Evolutionary conservation across 2,113 vertebrate genomes (phyloP).

Genomic region (Paratilapia polleni): DNA sequence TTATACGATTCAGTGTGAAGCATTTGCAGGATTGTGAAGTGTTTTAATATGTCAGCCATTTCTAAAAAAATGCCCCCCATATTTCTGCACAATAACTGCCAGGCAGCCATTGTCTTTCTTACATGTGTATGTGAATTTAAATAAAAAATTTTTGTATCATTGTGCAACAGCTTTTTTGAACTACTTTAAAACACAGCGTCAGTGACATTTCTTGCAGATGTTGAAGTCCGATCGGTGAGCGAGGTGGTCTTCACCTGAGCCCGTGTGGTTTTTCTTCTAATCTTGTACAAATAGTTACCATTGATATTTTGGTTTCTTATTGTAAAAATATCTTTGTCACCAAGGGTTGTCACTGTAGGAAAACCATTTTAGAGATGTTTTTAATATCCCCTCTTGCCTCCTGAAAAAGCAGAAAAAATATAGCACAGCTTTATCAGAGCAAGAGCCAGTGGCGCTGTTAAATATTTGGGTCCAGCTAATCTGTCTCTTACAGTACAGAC

Average conservation of each 20-base stretch:
- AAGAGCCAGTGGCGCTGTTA: not conserved
- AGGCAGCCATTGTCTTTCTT: no score
- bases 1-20: not conserved
- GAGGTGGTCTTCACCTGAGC: not conserved
- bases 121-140: not conserved
- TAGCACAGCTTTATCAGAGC: not conserved
- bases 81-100: not conserved
- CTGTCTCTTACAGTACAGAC: no score
- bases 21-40: not conserved
- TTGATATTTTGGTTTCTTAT: not conserved
- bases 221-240: not conserved
- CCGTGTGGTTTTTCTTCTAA: not conserved
- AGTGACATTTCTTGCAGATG: no score
- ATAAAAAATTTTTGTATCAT: not conserved
- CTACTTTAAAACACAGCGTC: not conserved
- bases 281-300: not conserved
- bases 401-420: not conserved
- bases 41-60: not conserved
- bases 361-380: not conserved
- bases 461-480: not conserved
- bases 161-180: not conserved
- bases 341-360: not conserved
- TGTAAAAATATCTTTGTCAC: not conserved
- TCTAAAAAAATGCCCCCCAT: fast-evolving
- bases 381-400: not conserved